Evolutionary conservation across 2,113 vertebrate species (phyloP).

Genomic region (Noctilio leporinus): DNA sequence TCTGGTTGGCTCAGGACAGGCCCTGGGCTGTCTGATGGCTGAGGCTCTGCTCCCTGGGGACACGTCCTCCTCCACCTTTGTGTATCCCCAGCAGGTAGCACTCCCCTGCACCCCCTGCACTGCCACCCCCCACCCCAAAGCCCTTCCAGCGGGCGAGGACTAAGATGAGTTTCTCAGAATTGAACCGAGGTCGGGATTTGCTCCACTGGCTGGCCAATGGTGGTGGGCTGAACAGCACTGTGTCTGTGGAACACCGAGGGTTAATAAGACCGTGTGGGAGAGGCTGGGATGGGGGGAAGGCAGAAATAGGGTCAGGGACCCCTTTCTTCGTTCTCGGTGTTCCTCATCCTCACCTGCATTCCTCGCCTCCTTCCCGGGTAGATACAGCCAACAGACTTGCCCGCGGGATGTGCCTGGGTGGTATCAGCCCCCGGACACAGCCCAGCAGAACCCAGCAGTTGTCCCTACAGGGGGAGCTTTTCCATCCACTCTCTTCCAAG

Average conservation of each 20-base stretch:
- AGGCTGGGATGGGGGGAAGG: background rate
- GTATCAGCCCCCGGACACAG: rapidly evolving
- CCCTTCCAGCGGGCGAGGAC: background rate
- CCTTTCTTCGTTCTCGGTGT: background rate
- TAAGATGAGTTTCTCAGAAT: background rate
- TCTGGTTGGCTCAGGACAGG: background rate
- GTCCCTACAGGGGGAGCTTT: background rate
- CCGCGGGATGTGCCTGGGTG: background rate
- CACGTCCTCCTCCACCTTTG: background rate
- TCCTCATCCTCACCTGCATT: background rate
- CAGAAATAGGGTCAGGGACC: rapidly evolving
- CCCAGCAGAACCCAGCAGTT: background rate
- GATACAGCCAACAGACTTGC: too few species aligned
- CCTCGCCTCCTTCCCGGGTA: background rate
- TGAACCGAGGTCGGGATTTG: background rate
- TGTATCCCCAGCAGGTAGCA: background rate
- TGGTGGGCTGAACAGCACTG: background rate
- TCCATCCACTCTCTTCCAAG: background rate
- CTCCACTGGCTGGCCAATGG: background rate
- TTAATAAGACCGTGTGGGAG: background rate
- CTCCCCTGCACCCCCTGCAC: rapidly evolving
- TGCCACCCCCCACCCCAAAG: background rate
- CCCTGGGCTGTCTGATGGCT: background rate
- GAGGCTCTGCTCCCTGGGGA: background rate
- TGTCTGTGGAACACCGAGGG: background rate